A percentile compares a stretch with the other conserved stretches of the same genome.
Evolutionary conservation across 2,113 vertebrate species (phyloP).

Genomic region (Euleptes europaea): DNA sequence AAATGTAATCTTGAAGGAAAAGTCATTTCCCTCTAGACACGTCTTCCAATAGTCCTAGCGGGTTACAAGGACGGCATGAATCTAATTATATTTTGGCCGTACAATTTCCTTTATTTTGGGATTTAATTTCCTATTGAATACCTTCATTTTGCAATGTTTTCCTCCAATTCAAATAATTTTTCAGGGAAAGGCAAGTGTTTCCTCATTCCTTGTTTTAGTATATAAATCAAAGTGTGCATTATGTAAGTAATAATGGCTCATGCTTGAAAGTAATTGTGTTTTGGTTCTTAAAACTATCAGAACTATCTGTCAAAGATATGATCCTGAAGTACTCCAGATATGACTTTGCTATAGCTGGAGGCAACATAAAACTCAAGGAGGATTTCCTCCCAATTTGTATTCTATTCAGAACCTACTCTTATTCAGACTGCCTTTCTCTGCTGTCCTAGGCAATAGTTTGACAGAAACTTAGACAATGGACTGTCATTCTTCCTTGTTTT

Average conservation of each 20-base stretch:
- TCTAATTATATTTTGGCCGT: conserved; percentile 41
- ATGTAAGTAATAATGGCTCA: conserved; percentile 48
- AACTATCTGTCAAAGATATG: conserved; percentile 28
- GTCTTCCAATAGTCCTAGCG: conserved; percentile 25
- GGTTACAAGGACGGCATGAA: conserved; percentile 38
- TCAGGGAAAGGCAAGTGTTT: conserved; percentile 23
- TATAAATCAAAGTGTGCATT: conserved; percentile 40
- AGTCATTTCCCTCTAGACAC: conserved; percentile 25
- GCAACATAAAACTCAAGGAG: not conserved
- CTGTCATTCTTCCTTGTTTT: not conserved
- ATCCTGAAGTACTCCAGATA: not conserved
- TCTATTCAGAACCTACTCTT: not conserved
- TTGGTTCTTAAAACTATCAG: conserved; percentile 51
- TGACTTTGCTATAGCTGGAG: not conserved
- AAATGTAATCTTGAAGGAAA: conserved; percentile 1
- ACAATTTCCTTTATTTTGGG: conserved; percentile 25
- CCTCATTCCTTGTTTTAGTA: conserved; percentile 37
- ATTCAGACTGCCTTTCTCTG: not conserved
- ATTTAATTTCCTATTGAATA: conserved; percentile 50
- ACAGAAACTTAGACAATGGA: not conserved
- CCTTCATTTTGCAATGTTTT: conserved; percentile 10
- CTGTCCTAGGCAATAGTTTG: not conserved
- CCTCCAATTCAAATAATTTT: conserved; percentile 9
- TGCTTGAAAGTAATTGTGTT: conserved; percentile 61
- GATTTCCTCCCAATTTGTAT: not conserved